Conservation (phyloP, 1,140 invertebrate genomes). For the Nomia melanderi region DNA sequence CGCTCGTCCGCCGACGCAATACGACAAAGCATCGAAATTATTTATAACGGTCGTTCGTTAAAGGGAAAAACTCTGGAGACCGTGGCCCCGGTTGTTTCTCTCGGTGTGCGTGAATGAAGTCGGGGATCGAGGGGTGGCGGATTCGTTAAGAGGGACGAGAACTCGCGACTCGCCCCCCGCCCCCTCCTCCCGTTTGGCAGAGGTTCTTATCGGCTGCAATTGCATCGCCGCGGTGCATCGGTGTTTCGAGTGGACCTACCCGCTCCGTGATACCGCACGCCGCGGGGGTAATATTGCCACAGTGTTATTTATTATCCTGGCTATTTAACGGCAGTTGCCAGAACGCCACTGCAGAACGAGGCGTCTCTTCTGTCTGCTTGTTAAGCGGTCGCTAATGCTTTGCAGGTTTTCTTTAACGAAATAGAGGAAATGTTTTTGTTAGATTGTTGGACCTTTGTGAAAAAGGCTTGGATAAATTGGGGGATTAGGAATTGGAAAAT, state of each 20-base stretch:
- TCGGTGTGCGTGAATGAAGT: conserved; percentile 31
- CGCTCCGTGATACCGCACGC: neutral
- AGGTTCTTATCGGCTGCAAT: conserved; percentile 63
- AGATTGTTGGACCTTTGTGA: too few relatives aligned
- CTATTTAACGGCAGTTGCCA: conserved; percentile 73
- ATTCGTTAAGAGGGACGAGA: conserved; percentile 47
- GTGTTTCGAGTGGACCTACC: conserved; percentile 15
- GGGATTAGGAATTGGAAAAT: too few relatives aligned
- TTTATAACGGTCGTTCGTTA: conserved; percentile 78
- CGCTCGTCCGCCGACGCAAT: conserved; percentile 61
- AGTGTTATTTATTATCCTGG: conserved; percentile 70
- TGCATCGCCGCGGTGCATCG: conserved; percentile 45
- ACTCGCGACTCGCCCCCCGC: conserved; percentile 9
- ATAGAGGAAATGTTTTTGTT: too few relatives aligned
- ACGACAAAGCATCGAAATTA: conserved; percentile 71
- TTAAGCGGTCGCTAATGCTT: neutral
- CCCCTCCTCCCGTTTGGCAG: conserved; percentile 62
- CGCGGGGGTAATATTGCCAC: conserved; percentile 54
- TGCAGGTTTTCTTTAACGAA: neutral
- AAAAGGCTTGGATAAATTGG: too few relatives aligned
- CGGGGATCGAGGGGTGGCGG: conserved; percentile 27
- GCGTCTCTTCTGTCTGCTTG: conserved; percentile 18
- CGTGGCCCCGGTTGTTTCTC: conserved; percentile 14
- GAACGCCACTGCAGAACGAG: conserved; percentile 72
- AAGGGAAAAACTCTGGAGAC: conserved; percentile 67